Evolutionary conservation across 1,140 invertebrate genomes (phyloP), one percentile per base, ranked within the genome.

Genomic region (Tenebrio molitor): DNA sequence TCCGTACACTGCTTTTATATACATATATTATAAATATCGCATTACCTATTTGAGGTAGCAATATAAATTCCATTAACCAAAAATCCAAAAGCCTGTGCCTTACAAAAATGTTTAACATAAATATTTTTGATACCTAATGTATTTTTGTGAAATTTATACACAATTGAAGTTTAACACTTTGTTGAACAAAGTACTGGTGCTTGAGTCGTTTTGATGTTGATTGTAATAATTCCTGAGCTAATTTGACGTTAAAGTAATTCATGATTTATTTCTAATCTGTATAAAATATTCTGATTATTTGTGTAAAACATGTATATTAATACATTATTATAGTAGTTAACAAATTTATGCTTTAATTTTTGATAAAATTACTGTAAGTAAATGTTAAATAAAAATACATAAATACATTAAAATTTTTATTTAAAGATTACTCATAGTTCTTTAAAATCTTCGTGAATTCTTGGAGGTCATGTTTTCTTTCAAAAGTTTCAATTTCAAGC

Each of bases 381-480:
- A 29, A 65, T 65, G 62, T 65, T 65, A 65, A 65, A 65, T 65
- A 65, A 65, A 65, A 58, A 6, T 29, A 58, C 21, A 29, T 14
- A 29, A 29, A 29, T 29, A 29, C 25, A 29, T 29, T 29, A n/a
- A n/a, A n/a, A 42, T 5, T 12, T 7, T 42, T 16, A 42, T 5
- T 42, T 1, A 6, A 6, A 1, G 7, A 16, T 42, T 42, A 42
- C 12, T 42, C 41, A 42, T 16, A 58, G 25, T 21, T 66, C 34
- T 75, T 69, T 50, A 82, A 69, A 25, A 82, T 80, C 46, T 76
- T 71, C 0, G 73, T 65, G 79, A 83, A 82, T 34, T 81, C 75
- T 25, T 81, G 71, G 46, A 81, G 75, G 76, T 82, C 81, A 15
- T 73, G 17, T 66, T 79, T 76, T 33, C 79, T 69, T 64, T 83